phyloP scores from a whole-genome alignment of 1,140 invertebrate genomes.

The Eriosoma lanigerum region DNA sequence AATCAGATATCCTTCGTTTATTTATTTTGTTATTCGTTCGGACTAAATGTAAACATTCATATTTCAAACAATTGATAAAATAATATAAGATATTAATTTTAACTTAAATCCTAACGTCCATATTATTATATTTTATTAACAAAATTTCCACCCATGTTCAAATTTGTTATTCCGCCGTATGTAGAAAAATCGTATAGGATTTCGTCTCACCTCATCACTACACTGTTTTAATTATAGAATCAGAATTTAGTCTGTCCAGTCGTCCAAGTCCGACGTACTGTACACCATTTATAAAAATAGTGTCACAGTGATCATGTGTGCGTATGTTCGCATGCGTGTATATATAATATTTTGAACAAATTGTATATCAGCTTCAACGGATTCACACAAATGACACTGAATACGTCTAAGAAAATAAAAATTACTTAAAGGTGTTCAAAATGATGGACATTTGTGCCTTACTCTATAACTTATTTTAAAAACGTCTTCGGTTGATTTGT shows the following conservation, averaged over 20 bases:
- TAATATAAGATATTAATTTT: too few species aligned
- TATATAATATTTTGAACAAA: constrained; percentile 18
- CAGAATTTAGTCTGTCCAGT: constrained; percentile 50
- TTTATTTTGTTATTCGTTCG: background rate
- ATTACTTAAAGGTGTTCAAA: constrained; percentile 20
- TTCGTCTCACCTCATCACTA: constrained; percentile 46
- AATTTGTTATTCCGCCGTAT: constrained; percentile 1
- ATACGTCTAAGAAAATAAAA: constrained; percentile 23
- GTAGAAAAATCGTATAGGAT: constrained; percentile 39
- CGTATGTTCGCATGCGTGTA: background rate
- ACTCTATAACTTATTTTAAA: constrained; percentile 15
- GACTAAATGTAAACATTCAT: constrained; percentile 3
- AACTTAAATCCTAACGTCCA: too few species aligned
- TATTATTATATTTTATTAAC: too few species aligned
- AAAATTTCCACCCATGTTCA: too few species aligned
- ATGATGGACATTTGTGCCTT: constrained; percentile 10
- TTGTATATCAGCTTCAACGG: constrained; percentile 25
- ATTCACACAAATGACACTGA: constrained; percentile 19
- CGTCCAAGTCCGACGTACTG: constrained; percentile 17
- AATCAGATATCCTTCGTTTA: constrained; percentile 33
- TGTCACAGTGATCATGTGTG: constrained; percentile 1
- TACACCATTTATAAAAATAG: constrained; percentile 50
- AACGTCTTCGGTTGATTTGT: constrained; percentile 8
- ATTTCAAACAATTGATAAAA: background rate
- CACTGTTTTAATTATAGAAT: constrained; percentile 47